phyloP scores from a whole-genome alignment of 1,140 invertebrate species.

The Heliconius hewitsoni region DNA sequence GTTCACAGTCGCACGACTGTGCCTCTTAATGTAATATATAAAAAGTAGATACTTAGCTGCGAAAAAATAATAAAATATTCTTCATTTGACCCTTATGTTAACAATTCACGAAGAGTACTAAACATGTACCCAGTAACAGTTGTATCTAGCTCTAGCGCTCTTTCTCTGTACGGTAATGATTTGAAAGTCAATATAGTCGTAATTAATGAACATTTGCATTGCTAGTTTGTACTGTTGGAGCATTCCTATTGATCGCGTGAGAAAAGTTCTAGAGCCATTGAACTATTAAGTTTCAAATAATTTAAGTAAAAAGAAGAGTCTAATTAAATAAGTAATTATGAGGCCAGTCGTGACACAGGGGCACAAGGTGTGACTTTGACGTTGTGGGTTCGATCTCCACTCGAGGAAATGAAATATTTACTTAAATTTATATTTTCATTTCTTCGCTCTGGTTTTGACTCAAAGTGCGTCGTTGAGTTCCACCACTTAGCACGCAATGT shows the following conservation, averaged over 20 bases:
- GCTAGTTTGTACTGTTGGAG: slow-evolving; percentile 21
- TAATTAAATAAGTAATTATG: not conserved
- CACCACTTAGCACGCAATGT: no score
- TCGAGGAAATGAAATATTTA: no score
- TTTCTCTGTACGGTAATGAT: slow-evolving; percentile 24
- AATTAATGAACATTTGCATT: slow-evolving; percentile 34
- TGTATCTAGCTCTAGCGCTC: slow-evolving; percentile 13
- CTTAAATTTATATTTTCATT: no score
- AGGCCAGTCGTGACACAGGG: no score
- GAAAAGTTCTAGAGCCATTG: slow-evolving; percentile 17
- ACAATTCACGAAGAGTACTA: not conserved
- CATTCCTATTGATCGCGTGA: slow-evolving; percentile 22
- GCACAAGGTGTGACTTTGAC: no score
- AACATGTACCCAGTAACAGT: not conserved
- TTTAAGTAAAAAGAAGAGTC: not conserved
- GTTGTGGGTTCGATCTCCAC: no score
- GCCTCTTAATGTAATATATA: not conserved
- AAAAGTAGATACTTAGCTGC: not conserved
- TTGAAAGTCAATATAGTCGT: slow-evolving; percentile 32
- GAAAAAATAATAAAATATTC: not conserved
- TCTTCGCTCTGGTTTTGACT: no score
- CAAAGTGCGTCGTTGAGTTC: no score
- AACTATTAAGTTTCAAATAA: not conserved
- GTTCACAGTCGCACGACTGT: no score
- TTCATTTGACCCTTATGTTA: not conserved